Conservation (phyloP, 1,140 invertebrate genomes). For the Drosophila melanogaster region DNA sequence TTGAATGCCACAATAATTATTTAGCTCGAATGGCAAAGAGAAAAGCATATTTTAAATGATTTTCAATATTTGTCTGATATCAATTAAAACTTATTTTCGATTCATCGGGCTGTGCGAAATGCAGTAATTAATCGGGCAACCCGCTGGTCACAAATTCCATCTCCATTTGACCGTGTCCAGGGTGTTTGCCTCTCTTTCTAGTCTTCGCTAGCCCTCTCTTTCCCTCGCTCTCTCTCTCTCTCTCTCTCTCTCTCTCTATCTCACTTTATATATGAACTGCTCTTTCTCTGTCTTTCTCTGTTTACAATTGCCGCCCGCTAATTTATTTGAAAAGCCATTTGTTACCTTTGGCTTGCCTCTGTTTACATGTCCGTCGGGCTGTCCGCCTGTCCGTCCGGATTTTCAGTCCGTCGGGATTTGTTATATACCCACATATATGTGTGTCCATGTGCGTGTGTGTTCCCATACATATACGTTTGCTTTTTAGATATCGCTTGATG, state of each 20-base stretch:
- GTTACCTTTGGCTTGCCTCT: constrained; percentile 76
- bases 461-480: constrained; percentile 7
- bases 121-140: constrained; percentile 36
- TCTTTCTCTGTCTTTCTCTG: constrained; percentile 46
- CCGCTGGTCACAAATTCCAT: constrained; percentile 21
- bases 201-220: neutral
- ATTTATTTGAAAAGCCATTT: constrained; percentile 83
- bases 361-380: constrained; percentile 60
- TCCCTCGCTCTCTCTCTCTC: neutral
- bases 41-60: constrained; percentile 1
- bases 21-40: neutral
- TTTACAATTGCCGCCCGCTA: constrained; percentile 72
- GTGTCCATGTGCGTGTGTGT: neutral
- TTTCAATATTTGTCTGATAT: constrained; percentile 12
- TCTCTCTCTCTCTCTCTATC: neutral
- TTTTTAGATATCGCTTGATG: constrained; percentile 20
- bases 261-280: neutral
- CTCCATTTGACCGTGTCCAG: constrained; percentile 22
- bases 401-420: constrained; percentile 16
- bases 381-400: constrained; percentile 9
- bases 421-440: constrained; percentile 38
- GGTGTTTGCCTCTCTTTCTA: constrained; percentile 10
- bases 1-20: neutral
- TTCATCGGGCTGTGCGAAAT: constrained; percentile 28
- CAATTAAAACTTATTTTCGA: constrained; percentile 23